Base-by-base conservation (phyloP, 2,888 invertebrate genomes). In the Gisinianus flammeolus region DNA sequence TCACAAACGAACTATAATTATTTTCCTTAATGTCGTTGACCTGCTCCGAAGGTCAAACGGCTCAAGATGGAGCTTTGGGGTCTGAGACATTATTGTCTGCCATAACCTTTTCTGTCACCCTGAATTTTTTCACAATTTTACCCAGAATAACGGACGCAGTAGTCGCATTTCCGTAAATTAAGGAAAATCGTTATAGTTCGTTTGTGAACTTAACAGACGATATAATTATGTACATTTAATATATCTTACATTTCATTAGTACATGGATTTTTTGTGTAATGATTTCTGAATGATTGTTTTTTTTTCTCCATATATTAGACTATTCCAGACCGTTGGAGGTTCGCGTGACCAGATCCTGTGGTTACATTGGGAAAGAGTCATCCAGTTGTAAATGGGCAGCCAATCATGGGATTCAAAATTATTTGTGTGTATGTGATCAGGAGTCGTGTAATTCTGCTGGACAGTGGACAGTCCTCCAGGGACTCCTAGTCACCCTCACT, bases 271-370 rank as follows among this genome's bases (percentile, higher is more conserved):
- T 30, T 66, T 30, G 31, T n/a, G 22, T 8, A 58, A 58, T 58
- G 6, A 44, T 58, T 58, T 1, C 22, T 58, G 8, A 28, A 2
- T 30, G 10, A 3, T 28, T 31, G 33, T 67, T 8, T 33, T 19
- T 30, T 6, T 33, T 33, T 67, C 0, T n/a, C n/a, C n/a, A n/a
- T n/a, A n/a, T 30, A 6, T n/a, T 30, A 67, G 67, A 67, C n/a
- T 19, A 30, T 3, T 30, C 67, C 0, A 67, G 26, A 67, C 8
- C 31, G 2, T 10, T 19, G 8, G 35, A 31, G n/a, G 30, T 62
- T 2, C 28, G 81, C 31, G 26, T 79, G 3, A 31, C 77, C 62
- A 78, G 83, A 35, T 78, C 81, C 30, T 83, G 83, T 66, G 83
- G 83, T 0, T 81, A 79, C 77, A 58, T 79, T 19, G 54, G 58